phyloP scores from a whole-genome alignment of 2,888 invertebrate genomes.

The Sinohyriopsis cumingii region DNA sequence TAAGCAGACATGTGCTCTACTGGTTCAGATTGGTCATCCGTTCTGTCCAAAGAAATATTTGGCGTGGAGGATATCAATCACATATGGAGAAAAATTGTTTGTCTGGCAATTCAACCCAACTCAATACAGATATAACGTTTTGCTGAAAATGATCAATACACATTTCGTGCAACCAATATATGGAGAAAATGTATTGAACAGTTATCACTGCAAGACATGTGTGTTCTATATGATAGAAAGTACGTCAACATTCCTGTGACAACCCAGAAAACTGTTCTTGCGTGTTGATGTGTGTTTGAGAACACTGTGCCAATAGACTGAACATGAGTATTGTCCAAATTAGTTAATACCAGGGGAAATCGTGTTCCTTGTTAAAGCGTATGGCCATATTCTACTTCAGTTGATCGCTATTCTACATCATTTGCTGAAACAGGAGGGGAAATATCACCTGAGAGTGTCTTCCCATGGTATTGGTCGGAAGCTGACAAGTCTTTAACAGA shows the following conservation, averaged over 20 bases:
- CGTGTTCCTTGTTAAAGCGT: neutral
- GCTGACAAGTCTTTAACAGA: no score
- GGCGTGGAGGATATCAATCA: slow-evolving; percentile 3
- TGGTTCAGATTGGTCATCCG: slow-evolving; percentile 1
- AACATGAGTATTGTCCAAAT: neutral
- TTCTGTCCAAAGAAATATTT: neutral
- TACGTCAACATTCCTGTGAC: neutral
- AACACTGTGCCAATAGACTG: neutral
- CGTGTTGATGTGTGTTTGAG: slow-evolving; percentile 2
- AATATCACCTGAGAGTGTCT: no score
- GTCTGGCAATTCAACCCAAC: neutral
- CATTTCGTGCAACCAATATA: neutral
- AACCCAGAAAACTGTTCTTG: neutral
- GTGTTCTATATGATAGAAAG: slow-evolving; percentile 5
- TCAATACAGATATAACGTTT: slow-evolving; percentile 4
- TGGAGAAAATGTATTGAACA: neutral
- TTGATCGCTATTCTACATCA: no score
- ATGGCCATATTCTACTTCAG: no score
- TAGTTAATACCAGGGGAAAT: slow-evolving; percentile 6
- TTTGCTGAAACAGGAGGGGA: no score
- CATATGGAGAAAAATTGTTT: neutral
- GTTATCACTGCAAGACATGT: slow-evolving; percentile 5
- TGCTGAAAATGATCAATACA: slow-evolving; percentile 5
- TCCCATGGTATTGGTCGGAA: no score
- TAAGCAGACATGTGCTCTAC: neutral